Base-by-base conservation (phyloP, 2,797 vertebrate genomes). In the Arctocebus calabarensis region DNA sequence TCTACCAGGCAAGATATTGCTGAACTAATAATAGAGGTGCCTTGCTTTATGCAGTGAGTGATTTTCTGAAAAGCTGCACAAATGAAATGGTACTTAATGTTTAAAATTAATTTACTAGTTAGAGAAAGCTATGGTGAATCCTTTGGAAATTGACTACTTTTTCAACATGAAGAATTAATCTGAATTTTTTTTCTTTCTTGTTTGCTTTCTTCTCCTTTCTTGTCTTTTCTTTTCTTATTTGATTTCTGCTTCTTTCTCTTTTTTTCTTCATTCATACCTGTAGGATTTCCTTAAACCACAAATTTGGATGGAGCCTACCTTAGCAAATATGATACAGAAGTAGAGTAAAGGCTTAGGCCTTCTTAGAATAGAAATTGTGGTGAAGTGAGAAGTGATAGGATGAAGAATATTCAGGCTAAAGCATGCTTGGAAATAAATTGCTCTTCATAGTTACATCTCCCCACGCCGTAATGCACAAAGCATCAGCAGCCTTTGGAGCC, bases 71-170 rank as follows among this genome's bases (percentile, higher is more conserved):
- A 92, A 90, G 32, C 59, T 55, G 22, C 20, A 84, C 57, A 89
- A 92, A 75, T 90, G 62, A 90, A 89, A 93, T 32, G 59, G 16
- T 27, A 70, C 32, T 88, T 37, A 81, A 52, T 68, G 25, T 43
- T 96, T 97, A 61, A 88, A 89, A 82, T 85, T 40, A 78, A 23
- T 55, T 79, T 90, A 1, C 71, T 95, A 75, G 43, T 90, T 92
- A 73, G 84, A 87, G n/a, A 95, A 85, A 40, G 8, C 22, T 81
- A 17, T 43, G 37, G 48, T 77, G 84, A 91, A 81, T 91, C 57
- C 84, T 93, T 34, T 32, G 34, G 16, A 91, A 94, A 82, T 7
- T 45, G 61, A n/a, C 52, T 34, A 19, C 14, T 61, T 89, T 94
- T 92, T 86, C 71, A 91, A 52, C 27, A 14, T 57, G 59, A 88